Base-by-base conservation (phyloP, 1,140 invertebrate species). In the Apolygus lucorum region DNA sequence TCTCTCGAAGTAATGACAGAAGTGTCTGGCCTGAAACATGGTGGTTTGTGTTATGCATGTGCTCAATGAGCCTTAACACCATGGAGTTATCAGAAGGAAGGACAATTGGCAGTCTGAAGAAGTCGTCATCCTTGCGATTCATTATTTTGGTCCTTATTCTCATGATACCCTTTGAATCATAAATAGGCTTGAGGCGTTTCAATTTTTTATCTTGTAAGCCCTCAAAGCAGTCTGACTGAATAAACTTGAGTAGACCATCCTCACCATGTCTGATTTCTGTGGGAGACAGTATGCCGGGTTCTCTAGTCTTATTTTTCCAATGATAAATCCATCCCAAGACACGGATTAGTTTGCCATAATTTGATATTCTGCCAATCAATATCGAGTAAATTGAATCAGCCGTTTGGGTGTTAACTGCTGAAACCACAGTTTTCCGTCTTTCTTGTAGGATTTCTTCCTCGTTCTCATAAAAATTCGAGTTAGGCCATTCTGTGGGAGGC, bases 371-470 rank as follows among this genome's bases (percentile, higher is more conserved):
- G 28, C 27, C 22, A 14, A 27, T 65, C 2, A 14, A 25, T 65
- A 11, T 65, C 22, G 21, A 22, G 27, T 17, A 22, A 65, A 65
- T 22, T 17, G 25, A 17, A 25, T 21, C 22, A 8, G 8, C 28
- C 26, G 17, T 65, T 65, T n/a, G 21, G 4, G 14, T 65, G 22
- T 25, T 14, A 14, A 65, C 22, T 28, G 63, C 22, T 2, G 63
- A 65, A 25, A 27, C 27, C 4, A 65, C 63, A 8, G 21, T 27
- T 65, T 65, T 65, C 63, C 28, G 24, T 65, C 27, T 22, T 28
- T 65, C 63, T 24, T 22, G 22, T 65, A 65, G 28, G 21, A 71
- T 62, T 52, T 69, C 70, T 25, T 71, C 70, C 34, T 71, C 54
- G 34, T 68, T 26, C 13, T n/a, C n/a, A 54, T 68, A n/a, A 26